Conservation (phyloP, 2,888 invertebrate genomes). For the Lepidocyrtinus sp. region DNA sequence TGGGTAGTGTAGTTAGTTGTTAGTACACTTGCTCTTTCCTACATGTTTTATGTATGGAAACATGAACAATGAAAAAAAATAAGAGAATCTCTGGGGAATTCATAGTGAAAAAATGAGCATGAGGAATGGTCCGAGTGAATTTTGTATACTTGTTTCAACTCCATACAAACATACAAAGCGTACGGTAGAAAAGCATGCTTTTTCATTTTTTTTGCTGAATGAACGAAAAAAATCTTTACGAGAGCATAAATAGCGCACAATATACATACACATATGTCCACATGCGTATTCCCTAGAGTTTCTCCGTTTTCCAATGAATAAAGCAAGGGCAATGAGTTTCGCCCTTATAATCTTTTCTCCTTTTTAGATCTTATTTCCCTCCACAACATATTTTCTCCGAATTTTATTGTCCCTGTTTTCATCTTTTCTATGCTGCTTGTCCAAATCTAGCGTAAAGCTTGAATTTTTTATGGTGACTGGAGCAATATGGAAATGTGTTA, state of each 20-base stretch:
- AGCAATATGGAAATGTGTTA: no score
- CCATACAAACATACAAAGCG: background rate
- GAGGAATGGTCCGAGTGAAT: background rate
- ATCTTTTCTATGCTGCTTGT: no score
- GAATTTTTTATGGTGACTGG: no score
- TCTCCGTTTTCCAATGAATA: constrained; percentile 6
- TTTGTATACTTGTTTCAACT: background rate
- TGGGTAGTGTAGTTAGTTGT: no score
- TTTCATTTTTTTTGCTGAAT: constrained; percentile 35
- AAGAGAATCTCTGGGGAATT: background rate
- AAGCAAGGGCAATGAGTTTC: no score
- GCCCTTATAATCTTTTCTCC: no score
- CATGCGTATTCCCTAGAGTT: constrained; percentile 49
- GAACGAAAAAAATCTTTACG: constrained; percentile 39
- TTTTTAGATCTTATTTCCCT: no score
- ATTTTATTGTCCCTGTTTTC: no score
- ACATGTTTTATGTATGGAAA: background rate
- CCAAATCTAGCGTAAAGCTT: no score
- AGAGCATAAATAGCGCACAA: background rate
- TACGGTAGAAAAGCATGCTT: background rate
- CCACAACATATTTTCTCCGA: no score
- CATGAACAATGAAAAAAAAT: background rate
- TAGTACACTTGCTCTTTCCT: background rate
- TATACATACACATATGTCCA: constrained; percentile 29
- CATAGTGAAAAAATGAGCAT: background rate